Conservation (phyloP, 2,113 vertebrate genomes). For the Aldabrachelys gigantea region DNA sequence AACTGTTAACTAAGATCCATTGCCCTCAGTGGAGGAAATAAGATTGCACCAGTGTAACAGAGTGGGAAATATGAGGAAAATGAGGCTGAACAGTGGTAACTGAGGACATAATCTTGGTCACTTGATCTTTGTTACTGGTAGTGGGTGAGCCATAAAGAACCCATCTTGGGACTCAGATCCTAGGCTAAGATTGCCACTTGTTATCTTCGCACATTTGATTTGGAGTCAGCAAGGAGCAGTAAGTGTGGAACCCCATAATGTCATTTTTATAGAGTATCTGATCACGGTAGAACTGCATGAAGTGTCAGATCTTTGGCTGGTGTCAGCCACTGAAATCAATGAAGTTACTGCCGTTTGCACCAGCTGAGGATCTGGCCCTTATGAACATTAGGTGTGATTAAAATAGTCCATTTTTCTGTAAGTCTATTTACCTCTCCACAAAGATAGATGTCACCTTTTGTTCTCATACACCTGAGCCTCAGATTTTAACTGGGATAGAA, state of each 20-base stretch:
- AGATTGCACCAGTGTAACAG: not conserved
- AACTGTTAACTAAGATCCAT: not conserved
- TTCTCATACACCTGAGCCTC: not conserved
- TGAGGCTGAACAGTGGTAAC: not conserved
- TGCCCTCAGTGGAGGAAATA: not conserved
- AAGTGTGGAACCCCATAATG: not conserved
- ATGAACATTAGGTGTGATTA: not conserved
- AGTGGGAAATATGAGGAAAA: not conserved
- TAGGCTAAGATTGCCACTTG: fast-evolving
- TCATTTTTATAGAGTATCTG: fast-evolving
- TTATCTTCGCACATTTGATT: not conserved
- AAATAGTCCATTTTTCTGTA: not conserved
- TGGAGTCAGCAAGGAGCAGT: not conserved
- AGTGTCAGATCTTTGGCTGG: not conserved
- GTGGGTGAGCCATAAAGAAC: not conserved
- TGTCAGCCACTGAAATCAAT: fast-evolving
- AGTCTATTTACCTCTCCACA: not conserved
- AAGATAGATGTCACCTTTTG: not conserved
- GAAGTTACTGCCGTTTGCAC: not conserved
- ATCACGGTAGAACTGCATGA: not conserved
- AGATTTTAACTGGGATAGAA: conserved; percentile 6
- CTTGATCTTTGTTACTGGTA: not conserved
- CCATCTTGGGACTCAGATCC: not conserved
- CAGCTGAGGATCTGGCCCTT: not conserved
- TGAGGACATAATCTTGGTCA: not conserved